Base-by-base conservation (phyloP, 2,888 invertebrate genomes). In the Yponomeuta plumbellus region DNA sequence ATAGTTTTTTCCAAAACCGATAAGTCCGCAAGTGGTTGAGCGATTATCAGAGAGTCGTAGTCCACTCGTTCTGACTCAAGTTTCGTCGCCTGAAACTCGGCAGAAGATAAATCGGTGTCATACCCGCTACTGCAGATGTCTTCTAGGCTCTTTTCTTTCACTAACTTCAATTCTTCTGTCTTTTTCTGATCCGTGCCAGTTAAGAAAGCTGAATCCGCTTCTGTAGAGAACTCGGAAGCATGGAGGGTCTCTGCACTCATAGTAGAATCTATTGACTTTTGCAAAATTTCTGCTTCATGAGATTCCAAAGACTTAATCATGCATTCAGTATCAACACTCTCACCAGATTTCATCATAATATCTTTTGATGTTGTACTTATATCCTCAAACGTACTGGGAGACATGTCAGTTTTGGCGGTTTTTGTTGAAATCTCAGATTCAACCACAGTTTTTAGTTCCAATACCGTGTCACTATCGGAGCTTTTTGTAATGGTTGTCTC, bases 91-190 rank as follows among this genome's bases (percentile, higher is more conserved):
- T 92, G 92, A 86, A 92, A 92, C 88, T 93, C 93, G 77, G 93
- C 91, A 80, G 93, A 93, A 69, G 94, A 93, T 72, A 93, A 92
- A 81, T 94, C 94, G 69, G 93, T 92, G 76, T 94, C 94, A 69
- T 92, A 92, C 66, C 94, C 94, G 77, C 94, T 95, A 77, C 94
- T 94, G 74, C 93, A 92, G 71, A 95, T 92, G 77, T 95, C 95
- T 89, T 95, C 95, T 65, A 88, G 76, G 71, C 90, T 92, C 79
- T 91, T 92, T 78, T 91, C 92, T 80, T 90, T 92, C 5, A 85
- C 74, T 67, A 91, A 76, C 75, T 86, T 90, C 17, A 85, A 76
- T 52, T 90, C 90, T 73, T 88, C 92, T 76, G 80, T 85, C 77
- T 80, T 86, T 66, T 84, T 88, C 66, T 84, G 88, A 75, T 85